Conservation (phyloP, 2,888 invertebrate species). For the Volucella bombylans region DNA sequence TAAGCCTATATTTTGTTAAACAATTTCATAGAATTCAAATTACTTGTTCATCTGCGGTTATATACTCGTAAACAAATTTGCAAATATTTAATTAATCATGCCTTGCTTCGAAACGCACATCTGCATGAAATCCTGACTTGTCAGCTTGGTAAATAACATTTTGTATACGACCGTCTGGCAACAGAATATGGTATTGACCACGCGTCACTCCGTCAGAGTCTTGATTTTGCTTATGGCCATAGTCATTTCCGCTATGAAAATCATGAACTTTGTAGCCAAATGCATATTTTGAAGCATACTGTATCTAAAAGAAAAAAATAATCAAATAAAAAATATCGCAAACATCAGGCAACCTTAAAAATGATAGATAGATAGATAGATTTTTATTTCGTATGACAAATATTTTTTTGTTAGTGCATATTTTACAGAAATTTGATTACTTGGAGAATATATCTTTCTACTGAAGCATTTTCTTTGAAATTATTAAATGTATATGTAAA, state of each 20-base stretch:
- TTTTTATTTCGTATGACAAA: background rate
- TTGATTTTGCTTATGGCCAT: constrained; percentile 89
- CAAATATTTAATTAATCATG: constrained; percentile 5
- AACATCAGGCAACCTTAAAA: background rate
- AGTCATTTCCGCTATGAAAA: constrained; percentile 88
- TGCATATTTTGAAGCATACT: constrained; percentile 86
- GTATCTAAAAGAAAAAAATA: constrained; percentile 82
- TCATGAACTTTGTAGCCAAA: constrained; percentile 89
- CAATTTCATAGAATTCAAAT: background rate
- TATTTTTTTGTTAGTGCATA: too few species aligned
- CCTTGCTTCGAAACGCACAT: constrained; percentile 84
- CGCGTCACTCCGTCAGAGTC: constrained; percentile 86
- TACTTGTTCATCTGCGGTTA: background rate
- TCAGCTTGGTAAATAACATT: constrained; percentile 91
- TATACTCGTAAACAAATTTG: background rate
- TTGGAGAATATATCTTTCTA: too few species aligned
- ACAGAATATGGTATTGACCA: constrained; percentile 89
- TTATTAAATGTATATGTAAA: too few species aligned
- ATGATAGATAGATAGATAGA: too few species aligned
- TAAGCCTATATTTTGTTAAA: too few species aligned
- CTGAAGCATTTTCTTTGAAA: too few species aligned
- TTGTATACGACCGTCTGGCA: constrained; percentile 91
- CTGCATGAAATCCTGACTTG: constrained; percentile 89
- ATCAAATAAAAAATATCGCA: background rate
- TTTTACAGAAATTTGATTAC: too few species aligned